Evolutionary conservation across 2,113 vertebrate species (phyloP), one percentile per base, ranked within the genome.

Genomic region (Bolborhynchus lineola): DNA sequence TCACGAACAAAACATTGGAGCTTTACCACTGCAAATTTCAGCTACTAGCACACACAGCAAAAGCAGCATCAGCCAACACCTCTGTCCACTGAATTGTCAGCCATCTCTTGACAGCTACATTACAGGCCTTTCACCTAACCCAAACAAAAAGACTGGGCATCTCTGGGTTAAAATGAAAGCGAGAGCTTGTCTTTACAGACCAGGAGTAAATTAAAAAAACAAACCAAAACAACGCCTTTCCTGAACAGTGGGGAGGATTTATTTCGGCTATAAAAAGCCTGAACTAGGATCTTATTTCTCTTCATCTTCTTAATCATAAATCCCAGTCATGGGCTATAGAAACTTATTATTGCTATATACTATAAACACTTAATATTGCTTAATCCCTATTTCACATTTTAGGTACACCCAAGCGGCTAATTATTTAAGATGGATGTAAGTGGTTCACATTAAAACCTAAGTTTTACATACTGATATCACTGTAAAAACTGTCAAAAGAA

Each of bases 71-170:
- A 78, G 52, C 63, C 11, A 44, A 49, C 6, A 9, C 8, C 29
- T 55, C 13, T 49, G n/a, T 5, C 8, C 17, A 28, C 68, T 7
- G 26, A 69, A 35, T 3, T 26, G 33, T 2, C 47, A 41, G n/a
- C 21, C 47, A 70, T 6, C 26, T 44, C 74, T 59, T 41, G 47
- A 25, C 1, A 0, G n/a, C 1, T 0, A 33, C 0, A 0, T 7
- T 35, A 50, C 21, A 57, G 44, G 13, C 39, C 72, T 52, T 39
- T 41, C 82, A 41, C 44, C 25, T 74, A 55, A 77, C 9, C 20
- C 25, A 12, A 68, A 16, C 50, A 88, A 59, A 42, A 74, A 72
- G 18, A 4, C 2, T 44, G 41, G 37, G 28, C 28, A 75, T 7
- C 31, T 24, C 31, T 33, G 33, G 6, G 52, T 76, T 72, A 69